A percentile compares a stretch with the other conserved stretches of the same genome.
These are phyloP conservation scores for Ferdinandea cuprea DNA, from an alignment of 2,888 invertebrate species.

Conservation along the genomic window DNA sequence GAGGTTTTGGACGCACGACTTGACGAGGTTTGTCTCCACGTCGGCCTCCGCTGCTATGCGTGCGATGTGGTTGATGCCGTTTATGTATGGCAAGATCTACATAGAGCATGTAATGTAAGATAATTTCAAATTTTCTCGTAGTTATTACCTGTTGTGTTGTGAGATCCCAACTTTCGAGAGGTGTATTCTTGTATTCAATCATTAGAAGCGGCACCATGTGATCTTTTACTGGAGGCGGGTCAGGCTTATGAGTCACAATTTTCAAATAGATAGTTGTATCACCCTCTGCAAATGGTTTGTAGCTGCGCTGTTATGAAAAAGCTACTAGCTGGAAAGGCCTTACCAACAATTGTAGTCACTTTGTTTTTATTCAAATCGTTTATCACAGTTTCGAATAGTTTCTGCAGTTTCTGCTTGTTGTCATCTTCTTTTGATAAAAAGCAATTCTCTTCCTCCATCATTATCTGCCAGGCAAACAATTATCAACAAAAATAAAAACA, in stretches of 20 bases:
- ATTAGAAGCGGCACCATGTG: slow-evolving; percentile 95
- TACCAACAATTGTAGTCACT: slow-evolving; percentile 90
- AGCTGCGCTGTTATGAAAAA: not conserved
- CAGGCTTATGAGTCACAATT: slow-evolving; percentile 91
- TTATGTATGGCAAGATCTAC: slow-evolving; percentile 89
- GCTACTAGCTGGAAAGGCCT: slow-evolving; percentile 71
- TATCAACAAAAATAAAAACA: not conserved
- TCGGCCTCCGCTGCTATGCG: slow-evolving; percentile 95
- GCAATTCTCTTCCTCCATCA: slow-evolving; percentile 93
- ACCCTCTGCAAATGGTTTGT: slow-evolving; percentile 86
- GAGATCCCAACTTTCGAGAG: slow-evolving; percentile 93
- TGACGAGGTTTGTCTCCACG: slow-evolving; percentile 96
- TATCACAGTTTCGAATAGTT: slow-evolving; percentile 90
- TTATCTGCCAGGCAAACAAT: slow-evolving; percentile 84
- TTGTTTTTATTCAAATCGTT: slow-evolving; percentile 92
- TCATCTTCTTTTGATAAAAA: slow-evolving; percentile 89
- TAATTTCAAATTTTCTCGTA: not conserved
- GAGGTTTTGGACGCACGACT: slow-evolving; percentile 96
- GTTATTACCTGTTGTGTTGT: slow-evolving; percentile 93
- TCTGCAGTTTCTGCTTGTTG: slow-evolving; percentile 88
- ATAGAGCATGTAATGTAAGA: not conserved
- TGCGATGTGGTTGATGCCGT: slow-evolving; percentile 95
- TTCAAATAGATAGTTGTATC: slow-evolving; percentile 95
- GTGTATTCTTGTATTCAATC: slow-evolving; percentile 86
- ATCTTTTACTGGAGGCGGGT: slow-evolving; percentile 92